Evolutionary conservation across 2,797 vertebrate species (phyloP), one percentile per base, ranked within the genome.

Genomic region (Tangara arthus): DNA sequence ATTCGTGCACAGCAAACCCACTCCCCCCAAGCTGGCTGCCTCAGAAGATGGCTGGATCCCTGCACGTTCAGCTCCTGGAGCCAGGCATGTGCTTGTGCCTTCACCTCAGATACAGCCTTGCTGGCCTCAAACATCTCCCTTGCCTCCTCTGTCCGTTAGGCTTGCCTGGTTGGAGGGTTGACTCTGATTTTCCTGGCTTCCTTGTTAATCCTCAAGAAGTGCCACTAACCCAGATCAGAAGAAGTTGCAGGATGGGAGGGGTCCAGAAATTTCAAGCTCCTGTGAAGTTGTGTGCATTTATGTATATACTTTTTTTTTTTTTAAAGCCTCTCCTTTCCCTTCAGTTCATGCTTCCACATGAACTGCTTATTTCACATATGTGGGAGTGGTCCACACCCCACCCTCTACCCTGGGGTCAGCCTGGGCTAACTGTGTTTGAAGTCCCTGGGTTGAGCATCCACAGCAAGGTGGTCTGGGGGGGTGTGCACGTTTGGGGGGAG

Each of bases 191-290:
- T 87, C 60, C 28, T 79, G 85, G 91, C 90, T 95, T 95, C 39
- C 87, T 82, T 73, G 27, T 86, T 95, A 96, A 96, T 95, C 83
- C 82, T 80, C 20, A 42, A 82, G 69, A 94, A 95, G 95, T 93
- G 75, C 57, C 2, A 5, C 75, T 95, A 92, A 88, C 24, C 75
- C 87, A 95, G 88, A 95, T 97, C 90, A 96, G 91, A 94, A 87
- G 56, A 50, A 93, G 35, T 16, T 10, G 11, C 3, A 69, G 72
- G 11, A 1, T 26, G 9, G 28, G n/a, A 85, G 47, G 41, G 7
- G 9, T 69, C 60, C 44, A 70, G 89, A 94, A 90, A 52, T 70
- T 84, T 70, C 18, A 82, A 87, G 37, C 59, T 76, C 73, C 85
- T 82, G 14, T 44, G 76, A 79, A 70, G 65, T 32, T 73, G 24